Conservation (phyloP, 2,113 vertebrate species). For the Daubentonia madagascariensis region DNA sequence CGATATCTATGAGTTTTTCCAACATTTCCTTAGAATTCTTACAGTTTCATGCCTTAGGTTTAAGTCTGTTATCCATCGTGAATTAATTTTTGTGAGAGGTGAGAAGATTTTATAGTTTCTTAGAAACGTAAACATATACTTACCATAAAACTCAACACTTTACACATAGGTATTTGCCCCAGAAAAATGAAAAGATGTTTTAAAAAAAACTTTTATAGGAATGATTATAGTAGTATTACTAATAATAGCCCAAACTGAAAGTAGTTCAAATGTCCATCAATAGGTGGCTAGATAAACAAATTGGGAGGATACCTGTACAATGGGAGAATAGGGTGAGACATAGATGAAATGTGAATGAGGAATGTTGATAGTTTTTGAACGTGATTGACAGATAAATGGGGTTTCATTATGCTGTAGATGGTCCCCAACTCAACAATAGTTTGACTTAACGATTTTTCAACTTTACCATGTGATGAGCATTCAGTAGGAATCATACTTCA, state of each 20-base stretch:
- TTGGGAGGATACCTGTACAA: fast-evolving
- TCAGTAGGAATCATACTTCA: not conserved
- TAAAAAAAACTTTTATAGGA: not conserved
- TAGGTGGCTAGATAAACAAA: not conserved
- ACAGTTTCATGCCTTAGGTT: no score
- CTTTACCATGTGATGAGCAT: not conserved
- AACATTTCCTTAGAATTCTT: no score
- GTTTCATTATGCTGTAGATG: not conserved
- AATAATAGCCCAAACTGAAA: not conserved
- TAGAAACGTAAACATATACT: not conserved
- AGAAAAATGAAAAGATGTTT: not conserved
- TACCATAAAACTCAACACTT: not conserved
- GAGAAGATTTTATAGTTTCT: not conserved
- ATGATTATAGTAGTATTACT: not conserved
- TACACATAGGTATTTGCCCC: not conserved
- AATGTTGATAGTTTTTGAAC: not conserved
- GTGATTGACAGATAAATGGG: not conserved
- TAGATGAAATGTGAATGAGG: not conserved
- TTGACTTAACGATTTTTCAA: not conserved
- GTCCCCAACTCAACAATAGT: not conserved
- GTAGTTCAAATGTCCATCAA: not conserved
- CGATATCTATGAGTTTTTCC: no score
- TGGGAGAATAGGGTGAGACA: no score
- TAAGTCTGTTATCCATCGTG: no score
- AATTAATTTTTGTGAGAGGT: no score